These are phyloP conservation scores for Percina caprodes DNA, from an alignment of 2,113 vertebrate species.

Conservation along the genomic window DNA sequence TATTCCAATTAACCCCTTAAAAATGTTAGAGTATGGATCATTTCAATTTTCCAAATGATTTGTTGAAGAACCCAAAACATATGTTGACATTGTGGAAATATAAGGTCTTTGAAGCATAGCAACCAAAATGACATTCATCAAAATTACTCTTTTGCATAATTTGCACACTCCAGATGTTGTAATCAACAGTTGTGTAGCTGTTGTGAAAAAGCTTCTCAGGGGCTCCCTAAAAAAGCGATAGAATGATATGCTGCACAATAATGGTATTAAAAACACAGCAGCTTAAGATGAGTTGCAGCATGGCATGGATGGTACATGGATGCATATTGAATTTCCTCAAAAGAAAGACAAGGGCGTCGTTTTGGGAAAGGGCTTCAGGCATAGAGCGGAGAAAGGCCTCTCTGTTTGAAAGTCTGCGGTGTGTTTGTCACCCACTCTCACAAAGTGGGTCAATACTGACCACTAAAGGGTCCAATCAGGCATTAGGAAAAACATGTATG, in stretches of 20 bases:
- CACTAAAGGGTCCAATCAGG: conserved; percentile 75
- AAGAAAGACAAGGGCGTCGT: conserved; percentile 43
- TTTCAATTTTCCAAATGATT: neutral
- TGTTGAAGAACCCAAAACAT: neutral
- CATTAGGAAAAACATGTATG: conserved; percentile 29
- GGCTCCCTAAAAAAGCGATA: conserved; percentile 20
- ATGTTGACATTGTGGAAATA: neutral
- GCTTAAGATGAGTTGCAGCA: conserved; percentile 62
- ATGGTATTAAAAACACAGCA: conserved; percentile 41
- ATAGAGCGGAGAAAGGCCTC: conserved; percentile 71
- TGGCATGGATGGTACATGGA: conserved; percentile 43
- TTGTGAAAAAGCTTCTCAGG: conserved; percentile 29
- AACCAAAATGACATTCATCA: conserved; percentile 12
- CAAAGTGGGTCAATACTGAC: conserved; percentile 60
- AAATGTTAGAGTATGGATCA: neutral
- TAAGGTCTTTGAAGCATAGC: neutral
- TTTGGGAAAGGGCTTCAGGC: conserved; percentile 72
- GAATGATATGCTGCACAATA: conserved; percentile 46
- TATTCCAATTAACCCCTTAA: neutral
- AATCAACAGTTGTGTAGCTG: conserved; percentile 18
- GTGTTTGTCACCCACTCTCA: conserved; percentile 63
- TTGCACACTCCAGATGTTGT: conserved; percentile 16
- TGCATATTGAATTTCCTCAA: conserved; percentile 44
- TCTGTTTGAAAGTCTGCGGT: conserved; percentile 72
- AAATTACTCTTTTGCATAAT: conserved; percentile 38